phyloP scores from a whole-genome alignment of 2,888 invertebrate genomes.

The Metopia argyrocephala region DNA sequence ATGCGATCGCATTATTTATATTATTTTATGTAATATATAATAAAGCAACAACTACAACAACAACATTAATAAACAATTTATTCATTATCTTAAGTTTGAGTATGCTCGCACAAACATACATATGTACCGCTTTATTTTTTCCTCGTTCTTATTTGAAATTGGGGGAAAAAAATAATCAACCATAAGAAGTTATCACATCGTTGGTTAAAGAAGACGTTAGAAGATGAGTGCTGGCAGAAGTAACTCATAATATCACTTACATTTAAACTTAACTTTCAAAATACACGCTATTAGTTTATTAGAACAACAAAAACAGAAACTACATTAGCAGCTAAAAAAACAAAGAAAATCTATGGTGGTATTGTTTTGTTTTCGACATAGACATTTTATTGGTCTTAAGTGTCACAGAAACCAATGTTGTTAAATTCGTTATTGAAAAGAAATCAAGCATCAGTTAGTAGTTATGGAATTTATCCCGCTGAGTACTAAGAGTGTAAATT shows the following conservation, averaged over 20 bases:
- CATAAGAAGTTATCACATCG: constrained; percentile 6
- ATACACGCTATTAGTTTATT: constrained; percentile 51
- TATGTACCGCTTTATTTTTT: neutral
- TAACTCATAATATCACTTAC: constrained; percentile 45
- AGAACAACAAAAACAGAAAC: neutral
- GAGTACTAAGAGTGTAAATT: too few relatives aligned
- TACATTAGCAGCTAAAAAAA: neutral
- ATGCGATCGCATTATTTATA: constrained; percentile 40
- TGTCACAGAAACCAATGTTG: too few relatives aligned
- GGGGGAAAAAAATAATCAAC: neutral
- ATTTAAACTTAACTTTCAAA: constrained; percentile 45
- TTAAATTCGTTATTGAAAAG: too few relatives aligned
- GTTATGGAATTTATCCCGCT: too few relatives aligned
- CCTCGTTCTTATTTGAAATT: neutral
- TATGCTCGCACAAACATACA: neutral
- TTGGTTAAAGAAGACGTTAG: constrained; percentile 5
- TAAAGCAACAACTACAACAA: constrained; percentile 6
- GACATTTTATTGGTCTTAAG: too few relatives aligned
- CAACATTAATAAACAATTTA: constrained; percentile 33
- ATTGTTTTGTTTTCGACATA: too few relatives aligned
- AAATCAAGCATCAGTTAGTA: too few relatives aligned
- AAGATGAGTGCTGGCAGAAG: constrained; percentile 33
- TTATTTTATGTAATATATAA: constrained; percentile 2
- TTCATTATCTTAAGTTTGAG: constrained; percentile 23
- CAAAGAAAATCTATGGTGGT: neutral